Evolutionary conservation across 2,797 vertebrate genomes (phyloP), one percentile per base, ranked within the genome.

Genomic region (Danio kyathit): DNA sequence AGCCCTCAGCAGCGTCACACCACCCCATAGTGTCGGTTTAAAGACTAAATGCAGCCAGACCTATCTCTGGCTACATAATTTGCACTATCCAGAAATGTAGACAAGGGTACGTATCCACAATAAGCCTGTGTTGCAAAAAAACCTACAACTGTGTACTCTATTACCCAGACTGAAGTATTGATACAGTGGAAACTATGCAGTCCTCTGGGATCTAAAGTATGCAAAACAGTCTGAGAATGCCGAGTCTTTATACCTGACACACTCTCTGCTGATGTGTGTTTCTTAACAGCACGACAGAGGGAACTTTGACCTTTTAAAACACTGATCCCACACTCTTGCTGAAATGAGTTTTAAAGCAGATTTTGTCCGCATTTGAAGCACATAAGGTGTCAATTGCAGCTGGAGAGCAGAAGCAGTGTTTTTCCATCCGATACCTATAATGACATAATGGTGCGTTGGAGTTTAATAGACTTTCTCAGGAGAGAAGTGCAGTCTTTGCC

Each of bases 391-490:
- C 48, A 66, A 48, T 49, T 75, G 52, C 61, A 82, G 64, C 44
- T 43, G 6, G 57, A 48, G 69, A 59, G 44, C 65, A 59, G 40
- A 87, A 81, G 38, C 56, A 49, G 79, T 74, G 79, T 79, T 88
- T 88, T 83, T 85, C 78, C 83, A 84, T 70, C 82, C 71, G 19
- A 38, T 7, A 81, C 74, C 83, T 40, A 85, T 82, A 85, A 87
- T 78, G 85, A 82, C 60, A 75, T 83, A 78, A 80, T 78, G 60
- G 81, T 87, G 85, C 79, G 89, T 93, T 92, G 93, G 92, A 89
- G 89, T 94, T 90, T 92, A 91, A 93, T 93, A 91, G 89, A 89
- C 87, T 88, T 85, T 86, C 89, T 85, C 77, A 60, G 38, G 67
- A 67, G 70, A 82, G 56, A 17, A 82, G 88, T 88, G 90, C 88